Evolutionary conservation across 2,888 invertebrate species (phyloP).

Genomic region (Nymphalis c-album): DNA sequence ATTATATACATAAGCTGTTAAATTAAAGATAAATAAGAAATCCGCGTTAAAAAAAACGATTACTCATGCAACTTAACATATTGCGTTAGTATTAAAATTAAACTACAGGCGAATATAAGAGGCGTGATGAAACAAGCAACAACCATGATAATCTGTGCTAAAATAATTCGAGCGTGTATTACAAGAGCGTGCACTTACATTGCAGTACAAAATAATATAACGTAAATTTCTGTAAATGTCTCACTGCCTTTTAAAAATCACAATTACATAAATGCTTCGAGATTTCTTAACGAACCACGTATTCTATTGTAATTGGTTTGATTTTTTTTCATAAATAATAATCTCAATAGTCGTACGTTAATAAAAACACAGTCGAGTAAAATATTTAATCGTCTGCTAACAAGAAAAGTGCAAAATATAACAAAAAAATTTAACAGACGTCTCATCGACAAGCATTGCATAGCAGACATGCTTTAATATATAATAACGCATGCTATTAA

Average conservation of each 20-base stretch:
- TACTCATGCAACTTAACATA: not conserved
- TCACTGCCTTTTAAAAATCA: not conserved
- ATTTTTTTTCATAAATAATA: too few species aligned
- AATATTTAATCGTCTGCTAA: not conserved
- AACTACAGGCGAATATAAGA: not conserved
- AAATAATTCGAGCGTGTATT: slow-evolving; percentile 2
- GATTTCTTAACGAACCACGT: too few species aligned
- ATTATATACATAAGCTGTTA: too few species aligned
- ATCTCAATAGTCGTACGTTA: not conserved
- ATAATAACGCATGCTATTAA: slow-evolving; percentile 28
- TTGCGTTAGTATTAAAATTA: not conserved
- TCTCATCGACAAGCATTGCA: slow-evolving; percentile 11
- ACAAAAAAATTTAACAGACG: not conserved
- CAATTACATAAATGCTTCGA: too few species aligned
- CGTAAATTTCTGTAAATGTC: not conserved
- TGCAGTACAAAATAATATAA: not conserved
- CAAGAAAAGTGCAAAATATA: not conserved
- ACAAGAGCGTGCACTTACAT: slow-evolving; percentile 2
- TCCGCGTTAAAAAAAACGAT: not conserved
- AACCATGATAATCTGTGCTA: not conserved
- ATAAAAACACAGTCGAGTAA: not conserved
- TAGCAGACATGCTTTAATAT: slow-evolving; percentile 21
- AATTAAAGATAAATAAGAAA: not conserved
- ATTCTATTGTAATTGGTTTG: too few species aligned
- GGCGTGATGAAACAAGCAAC: not conserved